Conservation (phyloP, 1,140 invertebrate genomes). For the Polypedilum vanderplanki region DNA sequence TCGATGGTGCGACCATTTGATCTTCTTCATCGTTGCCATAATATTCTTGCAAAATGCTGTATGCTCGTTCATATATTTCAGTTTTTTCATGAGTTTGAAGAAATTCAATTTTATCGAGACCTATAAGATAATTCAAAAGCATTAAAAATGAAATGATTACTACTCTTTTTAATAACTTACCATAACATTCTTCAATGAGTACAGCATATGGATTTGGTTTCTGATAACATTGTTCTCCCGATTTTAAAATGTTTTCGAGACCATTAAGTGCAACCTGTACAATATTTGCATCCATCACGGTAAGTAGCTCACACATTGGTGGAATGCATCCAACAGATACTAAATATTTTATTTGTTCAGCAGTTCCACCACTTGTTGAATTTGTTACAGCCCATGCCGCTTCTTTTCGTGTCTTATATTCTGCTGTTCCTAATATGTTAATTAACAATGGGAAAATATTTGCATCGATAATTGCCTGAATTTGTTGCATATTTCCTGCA, state of each 20-base stretch:
- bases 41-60: conserved; percentile 93
- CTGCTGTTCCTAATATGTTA: conserved; percentile 82
- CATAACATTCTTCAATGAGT: conserved; percentile 91
- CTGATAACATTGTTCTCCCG: conserved; percentile 73
- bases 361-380: conserved; percentile 89
- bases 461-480: conserved; percentile 90
- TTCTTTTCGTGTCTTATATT: conserved; percentile 96
- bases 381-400: conserved; percentile 98
- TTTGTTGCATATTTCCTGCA: conserved; percentile 90
- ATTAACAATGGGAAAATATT: conserved; percentile 91
- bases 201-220: conserved; percentile 86
- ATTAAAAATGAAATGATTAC: conserved; percentile 27
- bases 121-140: conserved; percentile 44
- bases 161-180: conserved; percentile 49
- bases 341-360: conserved; percentile 80
- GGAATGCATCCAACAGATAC: conserved; percentile 67
- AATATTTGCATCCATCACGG: conserved; percentile 92
- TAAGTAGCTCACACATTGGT: conserved; percentile 90
- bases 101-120: conserved; percentile 95
- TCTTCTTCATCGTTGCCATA: conserved; percentile 87
- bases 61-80: conserved; percentile 93
- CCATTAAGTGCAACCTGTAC: conserved; percentile 96
- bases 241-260: conserved; percentile 89
- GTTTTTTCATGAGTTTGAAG: conserved; percentile 94
- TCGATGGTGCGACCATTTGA: conserved; percentile 70